Evolutionary conservation across 2,888 invertebrate species (phyloP), one percentile per base, ranked within the genome.

Genomic region (Ferrisia virgata): DNA sequence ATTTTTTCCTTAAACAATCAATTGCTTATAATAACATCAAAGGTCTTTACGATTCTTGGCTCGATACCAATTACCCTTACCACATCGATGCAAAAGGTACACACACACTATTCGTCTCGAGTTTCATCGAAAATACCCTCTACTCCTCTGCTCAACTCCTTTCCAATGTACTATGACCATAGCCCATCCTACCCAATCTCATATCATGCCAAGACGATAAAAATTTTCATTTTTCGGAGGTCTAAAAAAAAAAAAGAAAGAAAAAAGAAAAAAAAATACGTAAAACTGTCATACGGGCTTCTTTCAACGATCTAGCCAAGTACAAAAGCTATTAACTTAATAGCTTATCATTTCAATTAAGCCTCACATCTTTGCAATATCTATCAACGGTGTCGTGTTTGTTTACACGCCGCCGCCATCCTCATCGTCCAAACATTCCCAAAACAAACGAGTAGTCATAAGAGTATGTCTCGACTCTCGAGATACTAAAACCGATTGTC

Each of bases 301-400:
- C 72, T 18, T 33, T 72, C 72, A 72, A 36, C 72, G 15, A n/a
- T 33, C 72, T 33, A 72, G 72, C 72, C 72, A 72, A 72, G 13
- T 72, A 72, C 33, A 72, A 72, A 72, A 72, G 72, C 72, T 33
- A 72, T 72, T 72, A 72, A 33, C 33, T 72, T 72, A 72, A 72
- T 72, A 72, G 72, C 72, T 72, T 33, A 72, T 72, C 72, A 72
- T 72, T 72, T 72, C 72, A 72, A 72, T 72, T 72, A 72, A 36
- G 72, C 72, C 33, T 1, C 58, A 33, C 33, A 72, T 72, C 72
- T 72, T 33, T n/a, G 72, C 33, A 72, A 72, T 72, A 72, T 72
- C 72, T 72, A 72, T 72, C 72, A 72, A 72, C 72, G 33, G 72
- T 33, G 18, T n/a, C n/a, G 69, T 72, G 72, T 72, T 72, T 72